phyloP scores from a whole-genome alignment of 2,797 vertebrate genomes.

The Amblyraja radiata region DNA sequence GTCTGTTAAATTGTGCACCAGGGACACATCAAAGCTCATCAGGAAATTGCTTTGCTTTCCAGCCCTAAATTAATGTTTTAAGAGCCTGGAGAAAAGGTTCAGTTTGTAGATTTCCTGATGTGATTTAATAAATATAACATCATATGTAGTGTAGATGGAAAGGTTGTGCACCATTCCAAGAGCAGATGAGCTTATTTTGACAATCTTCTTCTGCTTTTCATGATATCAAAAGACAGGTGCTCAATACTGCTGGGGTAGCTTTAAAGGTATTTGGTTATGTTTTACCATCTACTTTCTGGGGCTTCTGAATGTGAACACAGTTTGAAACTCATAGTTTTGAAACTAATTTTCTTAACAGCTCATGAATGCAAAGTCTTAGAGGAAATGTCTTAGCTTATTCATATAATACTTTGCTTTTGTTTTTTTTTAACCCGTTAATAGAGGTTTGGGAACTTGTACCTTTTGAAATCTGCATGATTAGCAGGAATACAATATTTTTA shows the following conservation, averaged over 20 bases:
- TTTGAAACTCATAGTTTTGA: neutral
- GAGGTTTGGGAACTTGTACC: too few species aligned
- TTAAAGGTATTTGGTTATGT: neutral
- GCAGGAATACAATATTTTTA: neutral
- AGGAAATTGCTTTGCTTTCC: slow-evolving; percentile 14
- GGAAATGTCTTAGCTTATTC: neutral
- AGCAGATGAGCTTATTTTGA: neutral
- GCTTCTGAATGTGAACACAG: neutral
- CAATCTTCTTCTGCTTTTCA: neutral
- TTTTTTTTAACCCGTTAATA: neutral
- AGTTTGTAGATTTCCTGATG: neutral
- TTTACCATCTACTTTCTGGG: neutral
- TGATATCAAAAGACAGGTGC: neutral
- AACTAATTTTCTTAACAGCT: neutral
- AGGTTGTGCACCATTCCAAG: neutral
- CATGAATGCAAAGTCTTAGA: neutral
- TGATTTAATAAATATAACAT: neutral
- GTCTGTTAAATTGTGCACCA: slow-evolving; percentile 8
- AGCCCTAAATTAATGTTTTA: slow-evolving; percentile 26
- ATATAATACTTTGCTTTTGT: neutral
- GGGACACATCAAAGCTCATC: neutral
- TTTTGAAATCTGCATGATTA: neutral
- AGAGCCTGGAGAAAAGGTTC: neutral
- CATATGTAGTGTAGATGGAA: neutral
- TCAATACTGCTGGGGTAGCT: neutral